Evolutionary conservation across 1,140 invertebrate species (phyloP).

Genomic region (Lucilia cuprina): DNA sequence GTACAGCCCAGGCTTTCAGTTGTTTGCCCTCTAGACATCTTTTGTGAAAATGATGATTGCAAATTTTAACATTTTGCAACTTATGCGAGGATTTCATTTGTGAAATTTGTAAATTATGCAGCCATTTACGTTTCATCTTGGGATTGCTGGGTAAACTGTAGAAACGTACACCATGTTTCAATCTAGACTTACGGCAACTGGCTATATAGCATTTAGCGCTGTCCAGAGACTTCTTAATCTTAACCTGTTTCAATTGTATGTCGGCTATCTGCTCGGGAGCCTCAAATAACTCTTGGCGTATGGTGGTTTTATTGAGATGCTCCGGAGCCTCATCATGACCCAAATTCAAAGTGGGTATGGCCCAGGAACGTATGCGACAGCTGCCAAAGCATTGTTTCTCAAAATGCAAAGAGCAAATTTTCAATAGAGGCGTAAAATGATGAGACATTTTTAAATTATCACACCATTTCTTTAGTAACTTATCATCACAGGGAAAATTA

Average conservation of each 20-base stretch:
- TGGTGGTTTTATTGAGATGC: slow-evolving; percentile 6
- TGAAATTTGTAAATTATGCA: slow-evolving; percentile 51
- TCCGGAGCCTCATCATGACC: slow-evolving; percentile 52
- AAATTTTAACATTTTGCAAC: slow-evolving; percentile 41
- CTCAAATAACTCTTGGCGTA: slow-evolving; percentile 21
- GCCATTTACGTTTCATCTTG: slow-evolving; percentile 53
- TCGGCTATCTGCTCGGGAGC: not conserved
- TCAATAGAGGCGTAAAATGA: not conserved
- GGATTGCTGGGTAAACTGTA: slow-evolving; percentile 50
- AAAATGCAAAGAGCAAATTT: slow-evolving; percentile 37
- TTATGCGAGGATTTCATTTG: slow-evolving; percentile 39
- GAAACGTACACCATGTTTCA: slow-evolving; percentile 51
- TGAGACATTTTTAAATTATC: slow-evolving; percentile 37
- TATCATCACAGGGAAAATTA: slow-evolving; percentile 37
- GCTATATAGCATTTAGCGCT: slow-evolving; percentile 51
- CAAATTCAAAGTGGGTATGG: slow-evolving; percentile 55
- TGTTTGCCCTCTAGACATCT: slow-evolving; percentile 56
- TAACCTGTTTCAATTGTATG: slow-evolving; percentile 41
- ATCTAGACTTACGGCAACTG: slow-evolving; percentile 47
- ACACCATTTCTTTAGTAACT: slow-evolving; percentile 37
- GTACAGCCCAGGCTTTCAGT: slow-evolving; percentile 54
- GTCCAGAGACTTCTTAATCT: slow-evolving; percentile 42
- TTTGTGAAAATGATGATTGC: slow-evolving; percentile 53
- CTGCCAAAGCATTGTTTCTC: slow-evolving; percentile 36
- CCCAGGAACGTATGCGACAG: slow-evolving; percentile 48